Percentiles rank a stretch among this genome's conserved stretches.
phyloP scores from a whole-genome alignment of 1,140 invertebrate species.

The Lysiphlebus fabarum region DNA sequence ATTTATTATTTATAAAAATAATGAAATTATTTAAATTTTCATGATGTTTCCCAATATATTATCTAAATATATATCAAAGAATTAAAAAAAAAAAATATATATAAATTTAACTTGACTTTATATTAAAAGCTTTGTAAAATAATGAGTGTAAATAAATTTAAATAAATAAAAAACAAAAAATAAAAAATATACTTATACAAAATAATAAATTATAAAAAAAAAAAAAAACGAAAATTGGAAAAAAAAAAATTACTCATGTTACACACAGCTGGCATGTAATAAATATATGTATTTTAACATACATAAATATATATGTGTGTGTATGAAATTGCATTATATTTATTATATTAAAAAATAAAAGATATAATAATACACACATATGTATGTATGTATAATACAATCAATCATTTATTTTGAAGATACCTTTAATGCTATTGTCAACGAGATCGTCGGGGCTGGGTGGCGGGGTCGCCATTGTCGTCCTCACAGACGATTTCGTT shows the following conservation, averaged over 20 bases:
- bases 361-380: too few relatives aligned
- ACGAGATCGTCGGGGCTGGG: constrained; percentile 54
- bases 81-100: too few relatives aligned
- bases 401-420: constrained; percentile 47
- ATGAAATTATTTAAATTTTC: too few relatives aligned
- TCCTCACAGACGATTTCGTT: constrained; percentile 53
- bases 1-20: too few relatives aligned
- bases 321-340: too few relatives aligned
- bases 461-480: constrained; percentile 53
- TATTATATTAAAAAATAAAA: too few relatives aligned
- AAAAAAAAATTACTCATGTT: constrained; percentile 44
- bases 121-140: too few relatives aligned
- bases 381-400: constrained; percentile 51
- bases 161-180: background rate
- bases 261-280: constrained; percentile 57
- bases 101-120: too few relatives aligned
- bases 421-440: constrained; percentile 57
- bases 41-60: too few relatives aligned
- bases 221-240: constrained; percentile 16
- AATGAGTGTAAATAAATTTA: constrained; percentile 8
- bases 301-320: too few relatives aligned
- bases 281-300: constrained; percentile 17
- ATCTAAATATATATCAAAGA: too few relatives aligned
- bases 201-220: constrained; percentile 10
- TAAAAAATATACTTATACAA: too few relatives aligned